A percentile compares a stretch with the other conserved stretches of the same genome.
These are phyloP conservation scores for Gasteruption jaculator DNA, from an alignment of 2,888 invertebrate genomes.

Conservation along the genomic window DNA sequence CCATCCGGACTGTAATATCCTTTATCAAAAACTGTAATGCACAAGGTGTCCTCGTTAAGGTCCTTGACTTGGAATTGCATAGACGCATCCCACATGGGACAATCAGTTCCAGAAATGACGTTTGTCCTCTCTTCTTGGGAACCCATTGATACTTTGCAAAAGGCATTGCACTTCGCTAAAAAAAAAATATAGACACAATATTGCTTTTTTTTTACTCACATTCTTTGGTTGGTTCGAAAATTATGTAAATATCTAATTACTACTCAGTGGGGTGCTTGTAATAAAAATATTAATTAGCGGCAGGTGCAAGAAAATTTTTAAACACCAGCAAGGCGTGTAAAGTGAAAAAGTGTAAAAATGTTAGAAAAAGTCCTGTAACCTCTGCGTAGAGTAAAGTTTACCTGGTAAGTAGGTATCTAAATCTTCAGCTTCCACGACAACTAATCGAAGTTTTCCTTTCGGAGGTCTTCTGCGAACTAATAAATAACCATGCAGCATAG, in stretches of 20 bases:
- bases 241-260: too few relatives aligned
- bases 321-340: too few relatives aligned
- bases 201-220: too few relatives aligned
- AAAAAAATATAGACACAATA: too few relatives aligned
- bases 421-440: constrained; percentile 49
- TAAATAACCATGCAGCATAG: constrained; percentile 41
- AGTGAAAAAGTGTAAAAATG: too few relatives aligned
- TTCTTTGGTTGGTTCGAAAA: too few relatives aligned
- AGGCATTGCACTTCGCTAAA: constrained; percentile 65
- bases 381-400: too few relatives aligned
- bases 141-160: constrained; percentile 71
- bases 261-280: too few relatives aligned
- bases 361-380: too few relatives aligned
- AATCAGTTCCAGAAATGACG: constrained; percentile 56
- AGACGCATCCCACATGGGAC: constrained; percentile 67
- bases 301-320: too few relatives aligned
- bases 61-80: constrained; percentile 75
- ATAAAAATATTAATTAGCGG: too few relatives aligned
- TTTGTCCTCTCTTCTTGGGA: constrained; percentile 67
- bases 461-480: constrained; percentile 50
- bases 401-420: constrained; percentile 37
- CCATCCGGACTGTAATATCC: constrained; percentile 71
- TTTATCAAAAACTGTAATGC: constrained; percentile 67
- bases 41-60: constrained; percentile 64
- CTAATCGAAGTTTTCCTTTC: constrained; percentile 47